Evolutionary conservation across 2,797 vertebrate species (phyloP).

Genomic region (Chaetodon trifasciatus): DNA sequence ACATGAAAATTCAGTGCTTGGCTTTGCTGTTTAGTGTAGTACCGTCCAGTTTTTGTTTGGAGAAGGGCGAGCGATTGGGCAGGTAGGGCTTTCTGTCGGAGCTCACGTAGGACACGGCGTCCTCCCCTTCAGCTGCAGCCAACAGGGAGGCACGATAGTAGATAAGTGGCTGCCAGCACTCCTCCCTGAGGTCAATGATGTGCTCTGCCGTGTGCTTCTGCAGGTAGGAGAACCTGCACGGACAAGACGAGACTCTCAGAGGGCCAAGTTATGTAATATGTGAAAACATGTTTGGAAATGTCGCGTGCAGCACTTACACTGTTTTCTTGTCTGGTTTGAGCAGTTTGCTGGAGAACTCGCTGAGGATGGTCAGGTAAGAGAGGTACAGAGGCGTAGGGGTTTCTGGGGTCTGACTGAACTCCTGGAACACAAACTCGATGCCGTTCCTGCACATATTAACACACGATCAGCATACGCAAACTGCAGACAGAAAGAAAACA

Average conservation of each 20-base stretch:
- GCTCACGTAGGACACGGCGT: slow-evolving; percentile 84
- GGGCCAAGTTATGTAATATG: neutral
- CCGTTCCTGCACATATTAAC: slow-evolving; percentile 84
- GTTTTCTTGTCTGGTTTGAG: slow-evolving; percentile 93
- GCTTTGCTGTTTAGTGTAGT: neutral
- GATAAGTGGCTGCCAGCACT: slow-evolving; percentile 89
- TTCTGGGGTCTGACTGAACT: slow-evolving; percentile 81
- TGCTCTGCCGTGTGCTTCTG: slow-evolving; percentile 87
- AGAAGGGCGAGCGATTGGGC: slow-evolving; percentile 65
- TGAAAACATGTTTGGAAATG: neutral
- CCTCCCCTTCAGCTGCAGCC: slow-evolving; percentile 86
- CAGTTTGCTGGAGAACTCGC: slow-evolving; percentile 93
- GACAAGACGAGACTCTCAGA: slow-evolving; percentile 20
- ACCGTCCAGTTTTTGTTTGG: slow-evolving; percentile 79
- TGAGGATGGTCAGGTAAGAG: slow-evolving; percentile 91
- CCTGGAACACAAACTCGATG: slow-evolving; percentile 93
- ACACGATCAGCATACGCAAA: slow-evolving; percentile 7
- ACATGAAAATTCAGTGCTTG: neutral
- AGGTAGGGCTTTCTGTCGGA: slow-evolving; percentile 79
- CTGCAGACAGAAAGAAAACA: neutral
- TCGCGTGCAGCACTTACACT: slow-evolving; percentile 85
- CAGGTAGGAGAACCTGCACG: slow-evolving; percentile 87
- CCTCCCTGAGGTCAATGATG: slow-evolving; percentile 83
- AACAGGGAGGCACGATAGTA: slow-evolving; percentile 90
- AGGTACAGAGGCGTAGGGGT: slow-evolving; percentile 85